A percentile compares a stretch with the other conserved stretches of the same genome.
These are phyloP conservation scores for Cerceris rybyensis DNA, from an alignment of 2,888 invertebrate genomes.

Conservation along the genomic window DNA sequence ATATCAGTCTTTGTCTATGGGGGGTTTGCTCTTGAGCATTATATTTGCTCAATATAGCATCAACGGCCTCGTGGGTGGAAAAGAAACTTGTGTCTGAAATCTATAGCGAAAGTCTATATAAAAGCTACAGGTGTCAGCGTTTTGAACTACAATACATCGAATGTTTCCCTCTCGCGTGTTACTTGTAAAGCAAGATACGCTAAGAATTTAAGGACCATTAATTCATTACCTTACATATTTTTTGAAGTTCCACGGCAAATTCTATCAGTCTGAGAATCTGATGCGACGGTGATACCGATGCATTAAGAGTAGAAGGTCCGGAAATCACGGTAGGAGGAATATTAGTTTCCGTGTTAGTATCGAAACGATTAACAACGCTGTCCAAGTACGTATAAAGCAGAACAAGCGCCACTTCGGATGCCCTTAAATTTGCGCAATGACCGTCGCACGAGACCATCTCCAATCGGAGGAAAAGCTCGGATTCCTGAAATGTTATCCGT, in stretches of 20 bases:
- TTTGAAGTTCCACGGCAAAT: slow-evolving; percentile 88
- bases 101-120: slow-evolving; percentile 78
- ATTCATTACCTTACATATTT: slow-evolving; percentile 86
- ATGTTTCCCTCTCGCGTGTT: not conserved
- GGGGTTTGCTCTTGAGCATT: slow-evolving; percentile 87
- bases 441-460: slow-evolving; percentile 91
- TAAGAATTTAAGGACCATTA: not conserved
- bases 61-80: slow-evolving; percentile 85
- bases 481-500: slow-evolving; percentile 81
- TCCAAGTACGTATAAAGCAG: slow-evolving; percentile 89
- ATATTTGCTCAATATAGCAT: slow-evolving; percentile 87
- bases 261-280: slow-evolving; percentile 86
- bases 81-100: slow-evolving; percentile 87
- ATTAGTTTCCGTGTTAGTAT: slow-evolving; percentile 73
- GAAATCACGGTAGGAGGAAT: slow-evolving; percentile 53
- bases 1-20: slow-evolving; percentile 89
- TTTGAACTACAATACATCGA: too few relatives aligned
- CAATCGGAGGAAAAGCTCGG: slow-evolving; percentile 86
- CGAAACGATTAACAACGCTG: slow-evolving; percentile 82
- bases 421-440: slow-evolving; percentile 88
- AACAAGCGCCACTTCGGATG: slow-evolving; percentile 90
- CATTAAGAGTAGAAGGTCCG: slow-evolving; percentile 63
- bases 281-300: slow-evolving; percentile 78
- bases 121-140: not conserved
- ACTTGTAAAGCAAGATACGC: not conserved